Percentiles rank a stretch among this genome's conserved stretches.
These are phyloP conservation scores for Lepidurus packardi DNA, from an alignment of 1,140 invertebrate genomes.

Conservation along the genomic window DNA sequence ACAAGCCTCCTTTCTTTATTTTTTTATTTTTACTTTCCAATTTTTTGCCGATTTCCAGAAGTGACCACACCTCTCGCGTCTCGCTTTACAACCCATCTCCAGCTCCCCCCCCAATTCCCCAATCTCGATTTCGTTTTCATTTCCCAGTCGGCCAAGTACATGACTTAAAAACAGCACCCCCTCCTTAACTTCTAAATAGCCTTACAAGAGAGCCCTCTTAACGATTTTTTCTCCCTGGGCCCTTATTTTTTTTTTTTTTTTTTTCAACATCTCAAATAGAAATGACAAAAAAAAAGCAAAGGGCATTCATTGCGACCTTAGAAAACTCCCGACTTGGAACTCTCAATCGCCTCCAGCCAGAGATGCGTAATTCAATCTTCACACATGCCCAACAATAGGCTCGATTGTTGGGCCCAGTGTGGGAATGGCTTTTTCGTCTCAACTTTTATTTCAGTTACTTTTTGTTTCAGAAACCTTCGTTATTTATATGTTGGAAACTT, in stretches of 20 bases:
- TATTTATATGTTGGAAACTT: too few species aligned
- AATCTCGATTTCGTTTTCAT: too few species aligned
- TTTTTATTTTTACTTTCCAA: not conserved
- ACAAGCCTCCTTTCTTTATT: not conserved
- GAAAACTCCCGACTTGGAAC: not conserved
- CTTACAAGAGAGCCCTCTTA: not conserved
- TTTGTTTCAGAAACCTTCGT: too few species aligned
- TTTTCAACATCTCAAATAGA: not conserved
- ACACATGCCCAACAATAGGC: not conserved
- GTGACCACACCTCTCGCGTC: constrained; percentile 2
- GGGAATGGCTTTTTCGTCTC: not conserved
- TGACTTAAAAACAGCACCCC: not conserved
- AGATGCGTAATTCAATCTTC: constrained; percentile 15
- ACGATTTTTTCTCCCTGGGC: not conserved
- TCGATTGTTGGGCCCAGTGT: not conserved
- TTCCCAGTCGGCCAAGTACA: too few species aligned
- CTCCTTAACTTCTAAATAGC: not conserved
- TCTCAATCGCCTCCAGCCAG: not conserved
- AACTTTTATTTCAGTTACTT: not conserved
- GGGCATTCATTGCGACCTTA: not conserved
- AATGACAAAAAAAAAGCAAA: not conserved
- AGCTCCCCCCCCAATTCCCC: not conserved
- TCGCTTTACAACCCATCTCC: constrained; percentile 2
- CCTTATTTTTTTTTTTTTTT: not conserved
- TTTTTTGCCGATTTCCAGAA: not conserved